phyloP scores from a whole-genome alignment of 2,797 vertebrate species.

The Balearica regulorum region DNA sequence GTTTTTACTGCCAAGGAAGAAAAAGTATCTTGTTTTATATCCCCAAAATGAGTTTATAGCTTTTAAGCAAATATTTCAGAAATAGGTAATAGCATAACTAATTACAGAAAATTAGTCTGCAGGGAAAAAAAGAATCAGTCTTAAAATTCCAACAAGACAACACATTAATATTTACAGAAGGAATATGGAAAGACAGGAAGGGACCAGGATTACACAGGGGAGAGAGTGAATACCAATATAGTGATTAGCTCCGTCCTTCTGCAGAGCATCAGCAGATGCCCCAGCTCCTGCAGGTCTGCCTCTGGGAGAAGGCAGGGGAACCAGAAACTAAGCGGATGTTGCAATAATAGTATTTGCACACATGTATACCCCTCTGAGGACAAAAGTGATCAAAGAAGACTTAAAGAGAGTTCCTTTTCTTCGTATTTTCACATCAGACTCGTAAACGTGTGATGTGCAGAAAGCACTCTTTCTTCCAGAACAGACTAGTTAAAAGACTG shows the following conservation, averaged over 20 bases:
- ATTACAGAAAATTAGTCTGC: not conserved
- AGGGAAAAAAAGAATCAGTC: not conserved
- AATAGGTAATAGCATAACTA: not conserved
- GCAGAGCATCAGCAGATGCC: not conserved
- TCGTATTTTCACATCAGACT: not conserved
- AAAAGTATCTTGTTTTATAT: not conserved
- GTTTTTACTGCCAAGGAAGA: not conserved
- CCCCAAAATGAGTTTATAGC: not conserved
- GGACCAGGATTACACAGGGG: not conserved
- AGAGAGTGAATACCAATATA: not conserved
- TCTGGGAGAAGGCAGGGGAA: not conserved
- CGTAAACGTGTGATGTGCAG: accelerated
- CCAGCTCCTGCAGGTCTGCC: not conserved
- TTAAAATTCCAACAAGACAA: not conserved
- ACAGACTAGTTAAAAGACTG: not conserved
- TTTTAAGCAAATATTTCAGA: not conserved
- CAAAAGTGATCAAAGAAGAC: not conserved
- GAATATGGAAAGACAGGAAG: not conserved
- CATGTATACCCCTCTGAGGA: not conserved
- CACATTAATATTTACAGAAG: not conserved
- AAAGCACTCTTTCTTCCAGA: not conserved
- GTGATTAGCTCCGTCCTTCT: not conserved
- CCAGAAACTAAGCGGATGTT: not conserved
- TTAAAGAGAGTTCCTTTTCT: not conserved
- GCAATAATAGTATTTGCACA: not conserved